Evolutionary conservation across 2,797 vertebrate species (phyloP).

Genomic region (Jordanella pulchra): DNA sequence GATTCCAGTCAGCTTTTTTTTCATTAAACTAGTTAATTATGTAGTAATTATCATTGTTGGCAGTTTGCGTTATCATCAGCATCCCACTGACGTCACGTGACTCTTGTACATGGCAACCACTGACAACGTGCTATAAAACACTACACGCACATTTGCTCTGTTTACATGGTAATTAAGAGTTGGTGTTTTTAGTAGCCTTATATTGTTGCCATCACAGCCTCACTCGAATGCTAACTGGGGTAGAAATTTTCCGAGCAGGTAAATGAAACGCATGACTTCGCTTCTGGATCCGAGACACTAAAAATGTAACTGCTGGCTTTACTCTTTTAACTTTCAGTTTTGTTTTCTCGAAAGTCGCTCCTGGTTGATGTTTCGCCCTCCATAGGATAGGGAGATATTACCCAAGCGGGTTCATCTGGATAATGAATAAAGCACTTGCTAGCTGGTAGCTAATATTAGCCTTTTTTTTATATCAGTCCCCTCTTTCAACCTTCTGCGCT

Average conservation of each 20-base stretch:
- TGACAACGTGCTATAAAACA: constrained; percentile 29
- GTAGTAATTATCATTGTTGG: neutral
- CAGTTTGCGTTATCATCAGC: constrained; percentile 16
- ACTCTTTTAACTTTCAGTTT: constrained; percentile 61
- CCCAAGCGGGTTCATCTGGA: constrained; percentile 9
- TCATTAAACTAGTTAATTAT: neutral
- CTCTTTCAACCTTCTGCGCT: constrained; percentile 15
- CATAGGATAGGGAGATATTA: neutral
- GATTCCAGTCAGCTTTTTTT: neutral
- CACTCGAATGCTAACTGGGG: neutral
- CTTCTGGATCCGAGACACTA: neutral
- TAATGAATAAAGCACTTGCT: constrained; percentile 28
- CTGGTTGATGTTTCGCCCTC: neutral
- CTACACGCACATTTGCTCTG: constrained; percentile 8
- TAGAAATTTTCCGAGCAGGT: neutral
- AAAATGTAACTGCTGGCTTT: rapidly evolving
- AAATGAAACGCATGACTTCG: neutral
- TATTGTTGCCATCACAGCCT: neutral
- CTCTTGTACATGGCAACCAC: constrained; percentile 38
- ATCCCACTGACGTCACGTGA: constrained; percentile 38
- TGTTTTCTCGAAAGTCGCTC: constrained; percentile 35
- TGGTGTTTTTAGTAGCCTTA: neutral
- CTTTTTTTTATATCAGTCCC: constrained; percentile 31
- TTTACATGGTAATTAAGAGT: neutral
- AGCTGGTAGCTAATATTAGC: constrained; percentile 67